Conservation (phyloP, 2,888 invertebrate genomes). For the Temnothorax ravouxi region DNA sequence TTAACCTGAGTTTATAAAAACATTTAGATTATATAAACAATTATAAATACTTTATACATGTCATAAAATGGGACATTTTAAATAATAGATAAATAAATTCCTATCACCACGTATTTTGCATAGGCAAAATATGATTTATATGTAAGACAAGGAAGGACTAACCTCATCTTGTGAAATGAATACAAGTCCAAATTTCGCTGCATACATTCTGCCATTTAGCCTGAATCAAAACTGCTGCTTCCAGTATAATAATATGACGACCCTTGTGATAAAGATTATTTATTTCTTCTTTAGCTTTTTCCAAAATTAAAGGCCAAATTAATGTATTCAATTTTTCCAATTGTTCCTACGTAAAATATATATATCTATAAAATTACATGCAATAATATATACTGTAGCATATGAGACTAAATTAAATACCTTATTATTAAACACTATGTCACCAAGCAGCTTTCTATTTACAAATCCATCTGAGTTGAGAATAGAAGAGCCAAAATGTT, state of each 20-base stretch:
- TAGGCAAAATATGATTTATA: conserved; percentile 7
- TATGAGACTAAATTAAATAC: conserved; percentile 83
- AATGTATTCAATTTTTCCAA: conserved; percentile 92
- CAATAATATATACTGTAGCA: not conserved
- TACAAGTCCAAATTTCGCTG: conserved; percentile 97
- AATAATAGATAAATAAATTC: not conserved
- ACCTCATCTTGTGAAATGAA: conserved; percentile 95
- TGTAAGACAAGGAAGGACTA: conserved; percentile 29
- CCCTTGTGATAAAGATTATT: conserved; percentile 87
- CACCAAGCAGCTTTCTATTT: conserved; percentile 93
- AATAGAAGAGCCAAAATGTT: conserved; percentile 93
- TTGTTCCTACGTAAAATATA: conserved; percentile 85
- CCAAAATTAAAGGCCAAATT: conserved; percentile 96
- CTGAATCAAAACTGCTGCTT: conserved; percentile 96
- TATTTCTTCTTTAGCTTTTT: conserved; percentile 90
- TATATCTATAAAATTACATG: conserved; percentile 8
- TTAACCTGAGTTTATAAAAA: conserved; percentile 19
- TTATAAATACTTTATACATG: conserved; percentile 18
- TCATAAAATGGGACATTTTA: not conserved
- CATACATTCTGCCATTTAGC: conserved; percentile 95
- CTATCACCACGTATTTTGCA: not conserved
- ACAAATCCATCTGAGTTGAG: conserved; percentile 91
- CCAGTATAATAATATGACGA: conserved; percentile 92
- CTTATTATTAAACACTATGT: conserved; percentile 94
- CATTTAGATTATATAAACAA: conserved; percentile 27